Percentiles rank a stretch among this genome's conserved stretches.
Conservation (phyloP, 2,113 vertebrate genomes). For the Sinocyclocheilus anshuiensis region DNA sequence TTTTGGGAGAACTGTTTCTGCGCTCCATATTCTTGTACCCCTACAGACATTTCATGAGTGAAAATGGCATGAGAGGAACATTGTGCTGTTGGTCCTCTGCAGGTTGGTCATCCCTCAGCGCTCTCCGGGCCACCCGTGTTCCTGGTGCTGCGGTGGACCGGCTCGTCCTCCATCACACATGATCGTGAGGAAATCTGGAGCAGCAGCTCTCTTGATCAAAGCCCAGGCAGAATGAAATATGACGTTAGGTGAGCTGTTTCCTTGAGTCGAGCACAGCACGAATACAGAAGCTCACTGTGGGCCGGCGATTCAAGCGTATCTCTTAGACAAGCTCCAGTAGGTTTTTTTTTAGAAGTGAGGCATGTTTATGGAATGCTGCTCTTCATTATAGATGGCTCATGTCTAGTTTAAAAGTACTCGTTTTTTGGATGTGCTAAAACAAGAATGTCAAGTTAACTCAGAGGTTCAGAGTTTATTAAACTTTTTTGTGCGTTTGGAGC, state of each 20-base stretch:
- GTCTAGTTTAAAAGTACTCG: not conserved
- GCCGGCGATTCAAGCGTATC: no score
- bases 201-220: conserved; percentile 69
- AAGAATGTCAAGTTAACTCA: not conserved
- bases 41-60: not conserved
- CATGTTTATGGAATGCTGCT: not conserved
- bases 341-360: not conserved
- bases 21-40: not conserved
- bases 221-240: conserved; percentile 63
- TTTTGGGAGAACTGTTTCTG: not conserved
- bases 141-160: conserved; percentile 60
- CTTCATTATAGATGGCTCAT: not conserved
- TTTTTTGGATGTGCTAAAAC: not conserved
- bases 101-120: not conserved
- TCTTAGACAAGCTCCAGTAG: not conserved
- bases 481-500: not conserved
- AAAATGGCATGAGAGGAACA: not conserved
- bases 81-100: conserved; percentile 22
- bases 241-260: conserved; percentile 50
- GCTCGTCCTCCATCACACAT: conserved; percentile 57
- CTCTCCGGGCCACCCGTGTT: conserved; percentile 20
- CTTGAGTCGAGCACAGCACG: conserved; percentile 20
- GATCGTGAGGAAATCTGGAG: conserved; percentile 39
- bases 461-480: not conserved
- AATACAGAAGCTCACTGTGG: not conserved